A percentile compares a stretch with the other conserved stretches of the same genome.
Evolutionary conservation across 2,113 vertebrate genomes (phyloP).

Genomic region (Gorsachius goisagi): DNA sequence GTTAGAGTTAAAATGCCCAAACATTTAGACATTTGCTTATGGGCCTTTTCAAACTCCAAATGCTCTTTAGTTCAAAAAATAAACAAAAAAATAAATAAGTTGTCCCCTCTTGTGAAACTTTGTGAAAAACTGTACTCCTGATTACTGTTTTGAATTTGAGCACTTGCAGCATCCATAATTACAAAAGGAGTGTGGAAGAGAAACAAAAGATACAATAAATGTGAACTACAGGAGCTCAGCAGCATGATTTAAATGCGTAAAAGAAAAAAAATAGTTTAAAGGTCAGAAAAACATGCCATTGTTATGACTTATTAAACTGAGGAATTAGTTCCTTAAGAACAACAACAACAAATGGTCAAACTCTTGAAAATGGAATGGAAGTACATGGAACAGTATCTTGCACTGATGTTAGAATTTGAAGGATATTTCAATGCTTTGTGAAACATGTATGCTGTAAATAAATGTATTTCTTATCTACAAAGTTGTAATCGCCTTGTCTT

Average conservation of each 20-base stretch:
- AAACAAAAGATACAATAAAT: background rate
- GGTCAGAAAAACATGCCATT: background rate
- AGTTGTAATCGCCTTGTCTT: background rate
- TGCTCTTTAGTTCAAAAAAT: background rate
- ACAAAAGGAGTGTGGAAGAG: background rate
- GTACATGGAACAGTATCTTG: background rate
- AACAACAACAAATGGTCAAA: background rate
- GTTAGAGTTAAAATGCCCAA: background rate
- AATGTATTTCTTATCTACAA: background rate
- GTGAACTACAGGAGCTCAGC: background rate
- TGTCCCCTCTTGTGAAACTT: background rate
- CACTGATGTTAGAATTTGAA: background rate
- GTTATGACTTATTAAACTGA: background rate
- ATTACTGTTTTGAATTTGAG: background rate
- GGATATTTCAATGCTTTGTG: background rate
- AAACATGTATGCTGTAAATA: background rate
- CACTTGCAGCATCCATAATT: background rate
- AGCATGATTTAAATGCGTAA: background rate
- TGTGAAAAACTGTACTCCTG: background rate
- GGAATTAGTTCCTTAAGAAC: background rate
- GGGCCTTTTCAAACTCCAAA: background rate
- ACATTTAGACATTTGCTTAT: background rate
- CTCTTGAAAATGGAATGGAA: background rate
- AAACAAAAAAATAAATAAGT: background rate
- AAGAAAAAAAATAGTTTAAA: background rate